Conservation (phyloP, 1,140 invertebrate genomes). For the Cydia fagiglandana region DNA sequence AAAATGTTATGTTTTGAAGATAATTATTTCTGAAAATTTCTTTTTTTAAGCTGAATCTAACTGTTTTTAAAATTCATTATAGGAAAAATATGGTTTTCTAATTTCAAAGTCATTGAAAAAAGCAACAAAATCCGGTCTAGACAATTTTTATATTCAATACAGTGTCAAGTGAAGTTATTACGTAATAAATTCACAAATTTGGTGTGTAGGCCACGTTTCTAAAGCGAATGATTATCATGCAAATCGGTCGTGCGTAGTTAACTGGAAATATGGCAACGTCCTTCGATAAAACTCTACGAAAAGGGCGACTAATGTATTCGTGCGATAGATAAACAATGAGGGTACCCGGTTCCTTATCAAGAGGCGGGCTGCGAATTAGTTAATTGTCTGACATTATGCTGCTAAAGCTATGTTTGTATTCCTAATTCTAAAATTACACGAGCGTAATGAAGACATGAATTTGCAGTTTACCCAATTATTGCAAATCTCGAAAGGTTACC, state of each 20-base stretch:
- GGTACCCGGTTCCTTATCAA: constrained; percentile 38
- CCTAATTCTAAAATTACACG: background rate
- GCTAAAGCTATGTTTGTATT: background rate
- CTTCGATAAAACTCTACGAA: constrained; percentile 38
- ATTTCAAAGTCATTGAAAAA: too few species aligned
- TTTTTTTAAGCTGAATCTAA: too few species aligned
- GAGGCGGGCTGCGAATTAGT: constrained; percentile 33
- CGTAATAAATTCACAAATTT: constrained; percentile 35
- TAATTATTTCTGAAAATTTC: too few species aligned
- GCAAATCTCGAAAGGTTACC: background rate
- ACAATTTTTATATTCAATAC: too few species aligned
- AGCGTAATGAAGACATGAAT: too few species aligned
- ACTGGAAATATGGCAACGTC: constrained; percentile 32
- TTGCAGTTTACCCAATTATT: background rate
- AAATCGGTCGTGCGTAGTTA: constrained; percentile 38
- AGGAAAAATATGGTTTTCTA: too few species aligned
- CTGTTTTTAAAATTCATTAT: too few species aligned
- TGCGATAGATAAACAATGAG: constrained; percentile 42
- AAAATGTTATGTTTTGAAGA: background rate
- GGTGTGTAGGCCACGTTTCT: constrained; percentile 39
- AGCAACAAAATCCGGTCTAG: too few species aligned
- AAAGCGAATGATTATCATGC: constrained; percentile 48
- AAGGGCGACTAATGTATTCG: constrained; percentile 42
- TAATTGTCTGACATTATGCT: background rate
- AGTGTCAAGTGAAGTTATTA: constrained; percentile 10